Evolutionary conservation across 1,140 invertebrate species (phyloP).

Genomic region (Drosophila sp.): DNA sequence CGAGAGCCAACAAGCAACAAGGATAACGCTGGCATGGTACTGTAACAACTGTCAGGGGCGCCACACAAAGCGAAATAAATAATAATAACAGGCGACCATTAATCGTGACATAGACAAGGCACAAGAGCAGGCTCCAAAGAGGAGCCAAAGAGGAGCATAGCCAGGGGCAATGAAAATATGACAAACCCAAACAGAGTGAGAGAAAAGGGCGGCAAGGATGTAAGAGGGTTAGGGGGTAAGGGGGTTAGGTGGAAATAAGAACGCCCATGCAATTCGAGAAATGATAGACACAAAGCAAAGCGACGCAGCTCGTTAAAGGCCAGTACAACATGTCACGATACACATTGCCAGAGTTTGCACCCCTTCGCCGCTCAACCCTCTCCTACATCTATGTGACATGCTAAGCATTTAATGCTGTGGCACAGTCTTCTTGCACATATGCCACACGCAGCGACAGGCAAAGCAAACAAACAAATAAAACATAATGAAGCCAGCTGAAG

Average conservation of each 20-base stretch:
- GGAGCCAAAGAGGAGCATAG: constrained; percentile 38
- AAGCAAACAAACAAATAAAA: constrained; percentile 62
- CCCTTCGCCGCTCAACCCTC: neutral
- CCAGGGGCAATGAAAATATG: constrained; percentile 18
- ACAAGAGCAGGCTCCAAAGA: constrained; percentile 31
- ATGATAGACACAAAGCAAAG: constrained; percentile 67
- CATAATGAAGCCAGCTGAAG: constrained; percentile 51
- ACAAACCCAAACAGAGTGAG: constrained; percentile 20
- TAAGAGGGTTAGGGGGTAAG: neutral
- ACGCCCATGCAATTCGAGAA: constrained; percentile 12
- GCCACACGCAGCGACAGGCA: constrained; percentile 36
- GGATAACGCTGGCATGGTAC: constrained; percentile 19
- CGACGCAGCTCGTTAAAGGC: constrained; percentile 70
- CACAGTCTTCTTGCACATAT: constrained; percentile 42
- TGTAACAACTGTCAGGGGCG: constrained; percentile 38
- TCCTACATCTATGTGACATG: constrained; percentile 39
- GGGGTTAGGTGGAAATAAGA: neutral
- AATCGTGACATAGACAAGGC: constrained; percentile 54
- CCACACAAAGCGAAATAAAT: constrained; percentile 49
- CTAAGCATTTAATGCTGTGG: constrained; percentile 72
- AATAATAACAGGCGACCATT: constrained; percentile 52
- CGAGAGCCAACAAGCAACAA: constrained; percentile 18
- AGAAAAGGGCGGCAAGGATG: too few species aligned
- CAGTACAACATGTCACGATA: constrained; percentile 64
- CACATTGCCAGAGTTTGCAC: constrained; percentile 21